Conservation (phyloP, 2,888 invertebrate genomes). For the Brenthis ino region DNA sequence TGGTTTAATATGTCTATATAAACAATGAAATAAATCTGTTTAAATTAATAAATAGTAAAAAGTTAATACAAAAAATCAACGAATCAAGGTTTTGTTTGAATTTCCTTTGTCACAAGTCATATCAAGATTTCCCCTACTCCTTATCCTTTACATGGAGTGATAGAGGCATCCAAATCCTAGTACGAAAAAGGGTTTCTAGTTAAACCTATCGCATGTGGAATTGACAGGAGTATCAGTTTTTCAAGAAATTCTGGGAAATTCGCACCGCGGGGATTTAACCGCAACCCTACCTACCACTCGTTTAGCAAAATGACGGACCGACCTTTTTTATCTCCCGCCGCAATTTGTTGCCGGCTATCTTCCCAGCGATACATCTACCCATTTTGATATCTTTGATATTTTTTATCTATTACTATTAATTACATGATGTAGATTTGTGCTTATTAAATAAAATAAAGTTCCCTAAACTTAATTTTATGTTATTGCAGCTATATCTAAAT, state of each 20-base stretch:
- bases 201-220: constrained; percentile 58
- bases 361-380: constrained; percentile 63
- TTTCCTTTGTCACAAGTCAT: neutral
- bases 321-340: constrained; percentile 81
- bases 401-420: constrained; percentile 22
- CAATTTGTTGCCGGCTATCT: constrained; percentile 78
- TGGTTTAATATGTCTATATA: no score
- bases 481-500: neutral
- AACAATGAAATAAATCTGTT: no score
- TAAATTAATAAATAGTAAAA: no score
- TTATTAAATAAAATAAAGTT: no score
- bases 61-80: no score
- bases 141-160: neutral
- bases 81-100: no score
- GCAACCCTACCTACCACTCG: constrained; percentile 66
- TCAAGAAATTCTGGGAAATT: constrained; percentile 53
- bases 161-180: constrained; percentile 16
- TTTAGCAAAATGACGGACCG: constrained; percentile 79
- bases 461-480: no score
- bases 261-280: constrained; percentile 53
- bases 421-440: neutral
- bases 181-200: constrained; percentile 40
- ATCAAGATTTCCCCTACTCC: constrained; percentile 1
- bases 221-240: constrained; percentile 67
- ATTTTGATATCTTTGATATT: constrained; percentile 24